These are phyloP conservation scores for Aspidiotus rigidus DNA, from an alignment of 2,888 invertebrate species.

Conservation along the genomic window DNA sequence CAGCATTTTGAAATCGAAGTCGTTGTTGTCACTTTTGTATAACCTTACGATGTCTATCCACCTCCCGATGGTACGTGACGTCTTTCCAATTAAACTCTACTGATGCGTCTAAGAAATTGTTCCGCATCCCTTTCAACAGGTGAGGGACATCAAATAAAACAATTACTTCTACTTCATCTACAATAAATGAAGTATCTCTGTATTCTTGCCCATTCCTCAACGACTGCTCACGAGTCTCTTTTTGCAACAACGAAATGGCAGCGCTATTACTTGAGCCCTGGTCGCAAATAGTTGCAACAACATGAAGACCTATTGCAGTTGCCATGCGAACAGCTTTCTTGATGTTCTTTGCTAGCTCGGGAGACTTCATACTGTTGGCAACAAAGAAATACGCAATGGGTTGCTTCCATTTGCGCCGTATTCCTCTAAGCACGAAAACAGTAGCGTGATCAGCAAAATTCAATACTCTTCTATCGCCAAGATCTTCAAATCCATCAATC, in stretches of 20 bases:
- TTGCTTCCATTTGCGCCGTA: constrained; percentile 16
- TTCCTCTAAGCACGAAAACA: constrained; percentile 19
- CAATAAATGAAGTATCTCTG: background rate
- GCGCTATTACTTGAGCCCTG: constrained; percentile 9
- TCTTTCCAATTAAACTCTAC: background rate
- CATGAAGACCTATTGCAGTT: constrained; percentile 8
- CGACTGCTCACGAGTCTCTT: background rate
- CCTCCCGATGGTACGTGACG: background rate
- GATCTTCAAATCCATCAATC: constrained; percentile 23
- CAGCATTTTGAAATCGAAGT: constrained; percentile 1
- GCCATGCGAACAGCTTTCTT: constrained; percentile 9
- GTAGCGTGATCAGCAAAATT: constrained; percentile 21
- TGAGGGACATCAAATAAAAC: constrained; percentile 19
- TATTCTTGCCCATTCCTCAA: background rate
- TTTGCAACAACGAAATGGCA: constrained; percentile 12
- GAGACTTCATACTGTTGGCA: constrained; percentile 8
- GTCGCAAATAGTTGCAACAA: constrained; percentile 16
- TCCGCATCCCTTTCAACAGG: constrained; percentile 10
- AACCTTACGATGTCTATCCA: constrained; percentile 8
- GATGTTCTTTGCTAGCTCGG: constrained; percentile 4
- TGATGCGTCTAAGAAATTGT: constrained; percentile 13
- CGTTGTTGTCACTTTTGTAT: constrained; percentile 8
- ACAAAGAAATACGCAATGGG: constrained; percentile 19
- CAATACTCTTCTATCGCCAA: background rate
- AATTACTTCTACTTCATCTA: constrained; percentile 19